A percentile compares a stretch with the other conserved stretches of the same genome.
These are phyloP conservation scores for Pipistrellus pipistrellus DNA, from an alignment of 2,797 vertebrate species.

Conservation along the genomic window DNA sequence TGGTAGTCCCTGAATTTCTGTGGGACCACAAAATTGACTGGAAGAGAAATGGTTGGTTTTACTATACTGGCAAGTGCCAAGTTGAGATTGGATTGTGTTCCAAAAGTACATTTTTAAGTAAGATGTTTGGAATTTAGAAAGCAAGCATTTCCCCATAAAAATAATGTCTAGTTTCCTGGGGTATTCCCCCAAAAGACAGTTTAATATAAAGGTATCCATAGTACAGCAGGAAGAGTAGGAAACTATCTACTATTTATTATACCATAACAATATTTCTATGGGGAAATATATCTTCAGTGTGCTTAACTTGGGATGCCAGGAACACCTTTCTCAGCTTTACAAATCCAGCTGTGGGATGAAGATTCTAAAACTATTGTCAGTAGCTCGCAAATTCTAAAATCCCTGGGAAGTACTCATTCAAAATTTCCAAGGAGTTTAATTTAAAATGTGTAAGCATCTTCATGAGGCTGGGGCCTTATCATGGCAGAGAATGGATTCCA, in stretches of 20 bases:
- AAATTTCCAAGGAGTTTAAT: neutral
- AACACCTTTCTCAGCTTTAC: constrained; percentile 35
- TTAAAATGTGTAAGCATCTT: constrained; percentile 23
- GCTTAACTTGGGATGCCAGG: constrained; percentile 26
- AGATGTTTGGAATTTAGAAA: constrained; percentile 62
- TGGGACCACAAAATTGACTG: constrained; percentile 18
- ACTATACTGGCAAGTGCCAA: neutral
- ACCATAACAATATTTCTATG: neutral
- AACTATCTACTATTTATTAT: neutral
- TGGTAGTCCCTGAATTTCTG: constrained; percentile 39
- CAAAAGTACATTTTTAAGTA: constrained; percentile 35
- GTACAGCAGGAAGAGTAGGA: neutral
- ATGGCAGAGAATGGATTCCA: constrained; percentile 40
- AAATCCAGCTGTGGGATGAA: neutral
- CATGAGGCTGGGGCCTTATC: neutral
- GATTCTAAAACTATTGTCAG: constrained; percentile 4
- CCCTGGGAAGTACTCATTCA: neutral
- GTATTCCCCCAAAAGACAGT: neutral
- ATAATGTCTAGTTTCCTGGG: neutral
- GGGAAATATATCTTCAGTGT: neutral
- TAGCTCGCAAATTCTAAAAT: constrained; percentile 8
- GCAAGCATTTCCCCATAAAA: constrained; percentile 57
- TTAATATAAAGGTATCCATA: neutral
- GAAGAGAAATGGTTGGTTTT: constrained; percentile 41
- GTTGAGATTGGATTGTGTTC: neutral